phyloP scores from a whole-genome alignment of 2,888 invertebrate species.

The Caprella mutica region DNA sequence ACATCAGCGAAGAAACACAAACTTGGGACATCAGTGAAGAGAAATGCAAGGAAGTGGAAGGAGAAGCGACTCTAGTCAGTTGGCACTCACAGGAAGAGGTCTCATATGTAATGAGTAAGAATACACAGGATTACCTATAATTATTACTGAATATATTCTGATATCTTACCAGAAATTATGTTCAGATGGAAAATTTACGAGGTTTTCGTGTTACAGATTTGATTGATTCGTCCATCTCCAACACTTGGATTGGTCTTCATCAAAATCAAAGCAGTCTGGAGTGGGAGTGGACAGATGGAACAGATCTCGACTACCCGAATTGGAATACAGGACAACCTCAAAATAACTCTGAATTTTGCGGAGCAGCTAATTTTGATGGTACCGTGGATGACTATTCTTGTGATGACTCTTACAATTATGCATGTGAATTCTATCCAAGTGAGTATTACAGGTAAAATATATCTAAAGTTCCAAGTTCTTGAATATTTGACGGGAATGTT shows the following conservation, averaged over 20 bases:
- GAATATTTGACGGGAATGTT: too few relatives aligned
- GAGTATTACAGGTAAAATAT: conserved; percentile 1
- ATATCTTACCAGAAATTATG: neutral
- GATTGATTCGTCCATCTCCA: neutral
- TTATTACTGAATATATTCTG: neutral
- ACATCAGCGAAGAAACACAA: neutral
- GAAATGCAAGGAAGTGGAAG: neutral
- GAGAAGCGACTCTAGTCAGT: neutral
- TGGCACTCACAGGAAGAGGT: conserved; percentile 3
- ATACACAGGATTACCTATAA: neutral
- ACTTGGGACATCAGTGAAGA: neutral
- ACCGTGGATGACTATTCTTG: neutral
- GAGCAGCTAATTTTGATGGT: neutral
- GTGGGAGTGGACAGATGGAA: neutral
- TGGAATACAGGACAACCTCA: neutral
- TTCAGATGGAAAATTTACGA: neutral
- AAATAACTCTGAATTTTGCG: conserved; percentile 6
- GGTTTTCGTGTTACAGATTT: too few relatives aligned
- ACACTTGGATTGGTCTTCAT: neutral
- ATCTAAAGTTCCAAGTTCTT: too few relatives aligned
- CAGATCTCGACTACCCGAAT: neutral
- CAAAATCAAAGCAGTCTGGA: neutral
- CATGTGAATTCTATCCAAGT: conserved; percentile 5
- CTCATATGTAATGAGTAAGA: neutral
- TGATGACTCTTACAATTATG: neutral